Conservation (phyloP, 2,888 invertebrate genomes). For the Amblyteles armatorius region DNA sequence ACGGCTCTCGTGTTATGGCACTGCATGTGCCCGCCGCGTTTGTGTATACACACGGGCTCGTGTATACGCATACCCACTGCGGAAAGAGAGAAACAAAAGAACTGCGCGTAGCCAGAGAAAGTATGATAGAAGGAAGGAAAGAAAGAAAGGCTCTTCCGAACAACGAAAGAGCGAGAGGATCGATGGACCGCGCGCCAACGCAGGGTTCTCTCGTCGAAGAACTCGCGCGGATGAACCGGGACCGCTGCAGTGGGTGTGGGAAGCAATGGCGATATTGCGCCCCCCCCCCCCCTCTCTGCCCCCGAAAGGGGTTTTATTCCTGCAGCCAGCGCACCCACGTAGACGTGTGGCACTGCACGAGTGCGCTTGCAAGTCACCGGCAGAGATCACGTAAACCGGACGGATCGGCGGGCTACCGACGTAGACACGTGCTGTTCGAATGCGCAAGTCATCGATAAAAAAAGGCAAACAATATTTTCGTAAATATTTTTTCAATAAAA, state of each 20-base stretch:
- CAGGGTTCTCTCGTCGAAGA: conserved; percentile 20
- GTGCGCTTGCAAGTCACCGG: conserved; percentile 6
- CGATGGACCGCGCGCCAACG: conserved; percentile 23
- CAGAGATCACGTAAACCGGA: neutral
- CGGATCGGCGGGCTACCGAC: neutral
- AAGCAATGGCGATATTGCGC: conserved; percentile 50
- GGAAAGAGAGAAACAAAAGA: conserved; percentile 27
- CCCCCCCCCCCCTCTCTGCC: neutral
- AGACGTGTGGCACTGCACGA: conserved; percentile 18
- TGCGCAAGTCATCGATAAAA: no score
- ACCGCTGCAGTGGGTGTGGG: conserved; percentile 46
- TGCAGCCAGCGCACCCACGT: conserved; percentile 37
- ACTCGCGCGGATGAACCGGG: neutral
- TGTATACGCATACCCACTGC: conserved; percentile 18
- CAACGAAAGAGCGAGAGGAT: conserved; percentile 16
- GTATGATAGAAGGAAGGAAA: neutral
- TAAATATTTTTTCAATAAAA: no score
- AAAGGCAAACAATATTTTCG: no score
- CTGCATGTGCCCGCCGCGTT: conserved; percentile 22
- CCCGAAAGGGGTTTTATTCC: conserved; percentile 20
- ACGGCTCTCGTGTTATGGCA: conserved; percentile 43
- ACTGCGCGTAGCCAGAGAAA: neutral
- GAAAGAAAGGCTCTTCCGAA: conserved; percentile 4
- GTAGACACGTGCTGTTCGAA: no score
- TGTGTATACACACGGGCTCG: neutral